A percentile compares a stretch with the other conserved stretches of the same genome.
Conservation (phyloP, 1,140 invertebrate genomes). For the Drosophila sucinea region DNA sequence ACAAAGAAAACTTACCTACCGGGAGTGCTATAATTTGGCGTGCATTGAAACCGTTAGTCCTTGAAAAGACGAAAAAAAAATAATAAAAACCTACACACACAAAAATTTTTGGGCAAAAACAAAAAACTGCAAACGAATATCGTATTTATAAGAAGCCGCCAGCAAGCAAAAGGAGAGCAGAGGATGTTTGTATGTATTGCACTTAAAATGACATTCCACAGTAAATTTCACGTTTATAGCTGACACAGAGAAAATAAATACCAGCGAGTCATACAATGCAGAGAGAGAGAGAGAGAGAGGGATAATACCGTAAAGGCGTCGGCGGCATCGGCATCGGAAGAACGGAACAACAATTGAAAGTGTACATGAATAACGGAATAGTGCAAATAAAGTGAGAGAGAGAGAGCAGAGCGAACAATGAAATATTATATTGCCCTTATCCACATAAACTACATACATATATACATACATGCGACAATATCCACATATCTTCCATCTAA, state of each 20-base stretch:
- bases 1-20: constrained; percentile 35
- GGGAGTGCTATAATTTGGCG: constrained; percentile 72
- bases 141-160: constrained; percentile 21
- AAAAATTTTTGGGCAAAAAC: neutral
- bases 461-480: too few relatives aligned
- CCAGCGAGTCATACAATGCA: constrained; percentile 33
- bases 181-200: constrained; percentile 46
- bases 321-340: constrained; percentile 14
- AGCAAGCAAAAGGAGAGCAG: constrained; percentile 31
- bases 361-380: constrained; percentile 10
- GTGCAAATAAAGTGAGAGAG: neutral
- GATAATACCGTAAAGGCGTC: constrained; percentile 45
- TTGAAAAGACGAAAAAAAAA: constrained; percentile 43
- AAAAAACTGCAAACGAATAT: constrained; percentile 28
- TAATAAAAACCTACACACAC: neutral
- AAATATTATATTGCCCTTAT: constrained; percentile 6
- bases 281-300: neutral
- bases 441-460: neutral
- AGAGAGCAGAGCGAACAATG: neutral
- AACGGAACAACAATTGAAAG: constrained; percentile 24
- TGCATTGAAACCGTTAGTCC: constrained; percentile 76
- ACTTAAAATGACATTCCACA: constrained; percentile 81
- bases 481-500: too few relatives aligned
- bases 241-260: constrained; percentile 79
- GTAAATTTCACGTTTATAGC: constrained; percentile 82